Base-by-base conservation (phyloP, 2,888 invertebrate genomes). In the Willowsia nigromaculata region DNA sequence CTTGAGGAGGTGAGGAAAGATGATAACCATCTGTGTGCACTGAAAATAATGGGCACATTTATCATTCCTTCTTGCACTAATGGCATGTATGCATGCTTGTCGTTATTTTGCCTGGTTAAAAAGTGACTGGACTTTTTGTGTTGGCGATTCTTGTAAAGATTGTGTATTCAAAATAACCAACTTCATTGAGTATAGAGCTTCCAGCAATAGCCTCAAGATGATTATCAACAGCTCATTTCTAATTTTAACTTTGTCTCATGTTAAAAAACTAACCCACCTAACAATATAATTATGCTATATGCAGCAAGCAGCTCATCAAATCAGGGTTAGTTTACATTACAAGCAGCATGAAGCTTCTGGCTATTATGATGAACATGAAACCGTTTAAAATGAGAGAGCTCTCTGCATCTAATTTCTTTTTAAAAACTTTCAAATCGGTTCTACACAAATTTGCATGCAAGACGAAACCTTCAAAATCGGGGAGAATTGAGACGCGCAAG, bases 1-100 rank as follows among this genome's bases (percentile, higher is more conserved):
- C 5, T 65, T 27, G 15, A 65, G 33, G 33, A 65, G 65, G 65
- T n/a, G 65, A 65, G n/a, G 65, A 65, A 65, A 65, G 65, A 65
- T 33, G 65, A 65, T 65, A 65, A 65, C 30, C 65, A 65, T 65
- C 65, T 65, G 4, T 30, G 6, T 13, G 33, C 6, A 27, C 15
- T 65, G 65, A 65, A n/a, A 65, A 65, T 59, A 59, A 59, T 59
- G 27, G 59, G 18, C 22, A 59, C 59, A 59, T 59, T 59, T 25
- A 59, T 59, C 59, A 59, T 59, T 22, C 9, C 2, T 25, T 2
- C 3, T 13, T 59, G 22, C 4, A 27, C 3, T 22, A 15, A 25
- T 27, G 6, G 1, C 15, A 15, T 11, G 47, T 50, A 50, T 6
- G 47, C 15, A 50, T 5, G 15, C 5, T 6, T 11, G 15, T 6